Percentiles rank a stretch among this genome's conserved stretches.
These are phyloP conservation scores for Phragmatobia fuliginosa DNA, from an alignment of 2,888 invertebrate species.

Conservation along the genomic window DNA sequence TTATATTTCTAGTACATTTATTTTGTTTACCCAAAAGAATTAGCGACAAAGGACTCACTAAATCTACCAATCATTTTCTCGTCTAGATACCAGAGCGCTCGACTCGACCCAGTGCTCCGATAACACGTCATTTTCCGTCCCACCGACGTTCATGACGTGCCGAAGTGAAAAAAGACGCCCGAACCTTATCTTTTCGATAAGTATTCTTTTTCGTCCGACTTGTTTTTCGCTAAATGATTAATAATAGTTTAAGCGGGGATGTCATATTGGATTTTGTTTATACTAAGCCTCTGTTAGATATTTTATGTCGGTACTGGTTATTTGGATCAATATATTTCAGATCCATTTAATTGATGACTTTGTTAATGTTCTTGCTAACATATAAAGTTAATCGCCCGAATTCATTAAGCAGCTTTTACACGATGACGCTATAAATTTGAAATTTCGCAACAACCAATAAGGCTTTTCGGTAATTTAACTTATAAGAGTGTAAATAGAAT, in stretches of 20 bases:
- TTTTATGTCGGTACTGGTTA: background rate
- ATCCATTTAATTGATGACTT: background rate
- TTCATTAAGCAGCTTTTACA: too few relatives aligned
- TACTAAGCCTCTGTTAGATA: background rate
- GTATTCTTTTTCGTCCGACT: constrained; percentile 45
- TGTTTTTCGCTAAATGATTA: constrained; percentile 50
- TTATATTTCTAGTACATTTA: constrained; percentile 7
- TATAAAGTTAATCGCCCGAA: too few relatives aligned
- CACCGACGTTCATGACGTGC: constrained; percentile 33
- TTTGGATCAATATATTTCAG: background rate
- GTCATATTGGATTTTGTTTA: constrained; percentile 11
- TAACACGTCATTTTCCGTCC: constrained; percentile 49
- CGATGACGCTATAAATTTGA: too few relatives aligned
- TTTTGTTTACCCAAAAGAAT: constrained; percentile 12
- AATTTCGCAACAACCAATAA: too few relatives aligned
- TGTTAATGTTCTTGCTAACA: background rate
- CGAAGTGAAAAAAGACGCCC: constrained; percentile 45
- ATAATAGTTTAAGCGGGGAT: constrained; percentile 11
- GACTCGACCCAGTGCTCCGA: constrained; percentile 20
- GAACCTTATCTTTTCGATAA: constrained; percentile 45
- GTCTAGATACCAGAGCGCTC: constrained; percentile 24
- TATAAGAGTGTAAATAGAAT: too few relatives aligned
- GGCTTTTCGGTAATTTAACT: too few relatives aligned
- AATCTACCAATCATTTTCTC: constrained; percentile 41
- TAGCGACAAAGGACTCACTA: constrained; percentile 15